Base-by-base conservation (phyloP, 2,888 invertebrate genomes). In the Anticlea derivata region DNA sequence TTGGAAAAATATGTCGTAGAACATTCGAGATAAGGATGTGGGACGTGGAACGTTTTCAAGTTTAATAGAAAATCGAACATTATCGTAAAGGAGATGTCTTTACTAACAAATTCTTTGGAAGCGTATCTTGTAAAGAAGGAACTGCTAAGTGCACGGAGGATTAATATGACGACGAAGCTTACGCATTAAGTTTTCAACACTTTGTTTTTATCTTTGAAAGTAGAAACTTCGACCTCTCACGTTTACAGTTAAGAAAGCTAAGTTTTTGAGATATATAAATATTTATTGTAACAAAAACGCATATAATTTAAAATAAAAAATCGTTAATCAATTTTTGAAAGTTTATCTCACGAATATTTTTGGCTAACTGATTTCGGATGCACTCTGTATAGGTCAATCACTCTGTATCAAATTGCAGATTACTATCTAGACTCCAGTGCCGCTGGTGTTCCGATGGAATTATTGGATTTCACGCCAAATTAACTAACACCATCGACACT, bases 41-140 rank as follows among this genome's bases (percentile, higher is more conserved):
- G 88, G 86, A 84, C 89, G 87, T 81, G 76, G 73, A 86, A 77
- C 83, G 87, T 87, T 88, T 88, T 88, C 86, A 84, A 89, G 87
- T 90, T 90, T 90, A 90, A 90, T 90, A 90, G 90, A 90, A 90
- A 90, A 90, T 90, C 89, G 89, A 89, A 89, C 89, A 89, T 89
- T 89, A 90, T 85, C 90, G 86, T 89, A 86, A 88, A 89, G 68
- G 87, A 81, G 86, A 90, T 85, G 89, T 86, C 86, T 86, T 83
- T 80, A 85, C 87, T 85, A 86, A 87, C 87, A 89, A 89, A 88
- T 86, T 82, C 86, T 78, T 83, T 77, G 70, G 75, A 79, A 85
- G 82, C 79, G 75, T 77, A 77, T 78, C 73, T 77, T 75, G 73
- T 73, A 66, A 66, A 70, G 70, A 68, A 63, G 63, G 62, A 63